These are phyloP conservation scores for Pherbina coryleti DNA, from an alignment of 2,888 invertebrate genomes.

Conservation along the genomic window DNA sequence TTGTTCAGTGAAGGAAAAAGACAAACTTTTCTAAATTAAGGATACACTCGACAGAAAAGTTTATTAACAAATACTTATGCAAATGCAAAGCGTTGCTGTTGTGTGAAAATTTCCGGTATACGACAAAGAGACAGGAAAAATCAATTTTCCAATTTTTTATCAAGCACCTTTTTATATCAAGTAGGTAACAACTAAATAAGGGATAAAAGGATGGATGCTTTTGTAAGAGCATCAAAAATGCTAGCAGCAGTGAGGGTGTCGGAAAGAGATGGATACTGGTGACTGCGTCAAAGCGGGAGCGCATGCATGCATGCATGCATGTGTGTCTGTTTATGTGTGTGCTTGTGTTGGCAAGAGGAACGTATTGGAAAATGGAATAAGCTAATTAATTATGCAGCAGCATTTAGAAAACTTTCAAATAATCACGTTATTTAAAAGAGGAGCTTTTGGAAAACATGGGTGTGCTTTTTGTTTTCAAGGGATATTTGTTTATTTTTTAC, in stretches of 20 bases:
- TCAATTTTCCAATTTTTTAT: constrained; percentile 67
- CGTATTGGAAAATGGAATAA: constrained; percentile 39
- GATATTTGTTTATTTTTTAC: neutral
- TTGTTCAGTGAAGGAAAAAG: neutral
- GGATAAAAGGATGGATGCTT: constrained; percentile 49
- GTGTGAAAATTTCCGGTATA: constrained; percentile 54
- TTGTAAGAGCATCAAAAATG: constrained; percentile 13
- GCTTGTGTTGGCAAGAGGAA: constrained; percentile 17
- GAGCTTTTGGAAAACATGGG: neutral
- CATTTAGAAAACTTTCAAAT: constrained; percentile 6
- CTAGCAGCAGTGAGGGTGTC: constrained; percentile 27
- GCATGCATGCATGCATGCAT: neutral
- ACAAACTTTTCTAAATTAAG: constrained; percentile 30
- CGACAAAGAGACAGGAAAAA: constrained; percentile 63
- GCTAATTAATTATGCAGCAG: constrained; percentile 48
- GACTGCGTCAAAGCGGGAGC: neutral
- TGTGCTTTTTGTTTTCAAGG: too few relatives aligned
- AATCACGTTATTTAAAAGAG: neutral
- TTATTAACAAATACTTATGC: neutral
- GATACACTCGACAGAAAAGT: constrained; percentile 32
- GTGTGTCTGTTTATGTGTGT: neutral
- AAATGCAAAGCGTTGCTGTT: neutral
- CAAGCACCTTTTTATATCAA: constrained; percentile 49
- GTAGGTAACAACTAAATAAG: constrained; percentile 32
- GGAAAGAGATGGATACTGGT: constrained; percentile 48